Evolutionary conservation across 2,113 vertebrate species (phyloP), one percentile per base, ranked within the genome.

Genomic region (Naja naja): DNA sequence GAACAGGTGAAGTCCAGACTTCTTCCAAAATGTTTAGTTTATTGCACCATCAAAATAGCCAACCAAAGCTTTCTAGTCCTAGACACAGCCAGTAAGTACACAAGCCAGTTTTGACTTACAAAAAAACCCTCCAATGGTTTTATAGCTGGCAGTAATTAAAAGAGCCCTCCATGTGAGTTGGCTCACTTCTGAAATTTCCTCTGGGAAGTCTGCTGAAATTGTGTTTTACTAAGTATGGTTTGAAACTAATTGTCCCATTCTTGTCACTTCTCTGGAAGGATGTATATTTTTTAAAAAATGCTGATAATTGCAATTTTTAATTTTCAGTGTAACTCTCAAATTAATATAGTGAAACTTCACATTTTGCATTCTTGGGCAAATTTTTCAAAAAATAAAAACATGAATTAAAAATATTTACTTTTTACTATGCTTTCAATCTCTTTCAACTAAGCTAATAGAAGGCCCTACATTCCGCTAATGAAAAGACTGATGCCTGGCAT

Each of bases 351-450:
- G 95, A 93, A 96, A 94, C 11, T 5, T 94, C 1, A 5, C 88
- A 43, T 69, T 23, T 93, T 95, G 90, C 95, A 91, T 74, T 93
- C 91, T 92, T 95, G 95, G 92, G 91, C 0, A 6, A 52, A 94
- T 95, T 94, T 16, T 5, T 92, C 91, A 94, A 96, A 89, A 94
- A 97, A 96, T 96, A 97, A 97, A 97, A 90, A 90, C 6, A 89
- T 90, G 88, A 45, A 95, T 30, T 39, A 95, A 93, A 95, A 89
- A 47, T 11, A 86, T 93, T 52, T 88, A 94, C 56, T 92, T 92
- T 92, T 16, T 74, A 54, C 55, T 8, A 45, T 4, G 92, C 23
- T 64, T 85, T 81, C 91, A 93, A 47, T 23, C 2, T 25, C 87
- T 43, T 2, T 60, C 25, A 54, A 23, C 25, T 49, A 52, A 11